Evolutionary conservation across 2,888 invertebrate species (phyloP), one percentile per base, ranked within the genome.

Genomic region (Cremastinae sp.): DNA sequence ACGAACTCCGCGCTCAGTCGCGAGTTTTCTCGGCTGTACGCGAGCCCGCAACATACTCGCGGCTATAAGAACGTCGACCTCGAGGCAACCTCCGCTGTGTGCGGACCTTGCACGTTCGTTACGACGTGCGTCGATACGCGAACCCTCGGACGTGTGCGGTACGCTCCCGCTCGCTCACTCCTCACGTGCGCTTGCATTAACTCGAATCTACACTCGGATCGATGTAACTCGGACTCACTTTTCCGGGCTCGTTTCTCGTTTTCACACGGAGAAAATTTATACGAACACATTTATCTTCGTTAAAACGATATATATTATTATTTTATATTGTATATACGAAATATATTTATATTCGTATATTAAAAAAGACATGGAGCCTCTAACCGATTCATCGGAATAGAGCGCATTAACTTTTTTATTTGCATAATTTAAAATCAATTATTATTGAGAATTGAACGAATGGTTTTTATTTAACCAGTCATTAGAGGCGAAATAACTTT

Each of bases 11-110:
- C 28, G 28, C 41, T 53, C 22, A 56, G 56, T n/a, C 20, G 41
- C 18, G 41, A 41, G 41, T 36, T 43, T 59, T 43, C 59, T 59
- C 22, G 28, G 2, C 18, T 7, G 9, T 43, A 41, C 59, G 41
- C 22, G 51, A 41, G 20, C 59, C 12, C 38, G 12, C 41, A 41
- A 38, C 38, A 18, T 9, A 14, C 18, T 49, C 41, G 51, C 41
- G 51, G 70, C 61, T 71, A 51, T 53, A 71, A 72, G 78, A 75
- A 78, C 78, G 47, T 71, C 72, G 78, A 78, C 75, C 78, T 75
- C 75, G 38, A 43, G 36, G 71, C 74, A 74, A 59, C 75, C 69
- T 71, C 49, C 41, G 22, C 12, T 22, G 56, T 22, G 51, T 28
- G 22, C 51, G 28, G 12, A n/a, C n/a, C n/a, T 12, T n/a, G 43